Base-by-base conservation (phyloP, 1,140 invertebrate genomes). In the Drosophila rhopaloa region DNA sequence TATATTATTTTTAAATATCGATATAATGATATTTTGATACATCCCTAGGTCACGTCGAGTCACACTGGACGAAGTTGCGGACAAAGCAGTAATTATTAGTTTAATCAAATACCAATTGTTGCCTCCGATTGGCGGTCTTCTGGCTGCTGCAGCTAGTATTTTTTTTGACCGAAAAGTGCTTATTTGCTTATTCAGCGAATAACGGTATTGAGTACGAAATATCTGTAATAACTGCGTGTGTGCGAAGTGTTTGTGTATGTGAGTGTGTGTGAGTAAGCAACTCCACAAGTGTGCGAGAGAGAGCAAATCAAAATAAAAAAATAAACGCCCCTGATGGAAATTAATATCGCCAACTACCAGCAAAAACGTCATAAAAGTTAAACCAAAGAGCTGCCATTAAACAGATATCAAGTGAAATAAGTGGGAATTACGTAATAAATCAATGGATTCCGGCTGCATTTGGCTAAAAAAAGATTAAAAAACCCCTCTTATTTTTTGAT, bases 231-330 rank as follows among this genome's bases (percentile, higher is more conserved):
- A 48, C 35, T 62, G 40, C 41, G 59, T 44, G 47, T 55, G 24
- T n/a, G 14, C 14, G 16, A 1, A 50, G 47, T 29, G 46, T 19
- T 32, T 19, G 32, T 50, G 40, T 47, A 16, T 38, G n/a, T 32
- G 29, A 32, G 29, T 32, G 29, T 32, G 8, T 32, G 29, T 32
- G 29, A 32, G 29, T 32, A 7, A 8, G 54, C 43, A 79, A 83
- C 83, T 88, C 83, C 83, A 88, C 83, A 88, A 88, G 83, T 88
- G 83, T 86, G 83, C 63, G 79, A 73, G 76, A 73, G 76, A 68
- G 67, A 74, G 70, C 61, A 89, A 79, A 85, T 89, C 84, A 89
- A 88, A 88, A 88, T 89, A 89, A 88, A 76, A 75, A 75, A 40
- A 78, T 53, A 51, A 53, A 38, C 62, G 74, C 59, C 83, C 81